Evolutionary conservation across 2,113 vertebrate genomes (phyloP).

Genomic region (Tachycineta bicolor): DNA sequence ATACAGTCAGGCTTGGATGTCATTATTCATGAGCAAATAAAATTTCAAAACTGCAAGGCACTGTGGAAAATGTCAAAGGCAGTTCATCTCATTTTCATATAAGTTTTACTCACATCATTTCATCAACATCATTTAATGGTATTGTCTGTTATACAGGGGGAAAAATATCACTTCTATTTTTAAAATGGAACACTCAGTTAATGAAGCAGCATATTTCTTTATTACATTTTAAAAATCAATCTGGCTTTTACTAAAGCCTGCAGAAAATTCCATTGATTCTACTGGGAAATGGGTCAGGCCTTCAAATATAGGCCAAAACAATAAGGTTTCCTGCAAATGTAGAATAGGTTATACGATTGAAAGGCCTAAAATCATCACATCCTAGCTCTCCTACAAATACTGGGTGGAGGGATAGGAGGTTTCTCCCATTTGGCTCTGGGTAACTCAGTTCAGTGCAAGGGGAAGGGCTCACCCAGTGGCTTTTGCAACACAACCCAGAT

Average conservation of each 20-base stretch:
- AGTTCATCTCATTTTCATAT: neutral
- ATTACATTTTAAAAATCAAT: neutral
- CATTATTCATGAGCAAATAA: conserved; percentile 30
- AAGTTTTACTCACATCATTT: neutral
- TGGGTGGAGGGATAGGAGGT: neutral
- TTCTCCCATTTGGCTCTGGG: neutral
- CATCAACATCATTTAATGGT: neutral
- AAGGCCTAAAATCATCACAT: neutral
- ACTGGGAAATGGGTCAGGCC: neutral
- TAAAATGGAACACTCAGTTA: neutral
- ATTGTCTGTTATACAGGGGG: neutral
- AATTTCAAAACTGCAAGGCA: neutral
- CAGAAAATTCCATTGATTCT: neutral
- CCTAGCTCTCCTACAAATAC: neutral
- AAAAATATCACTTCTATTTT: neutral
- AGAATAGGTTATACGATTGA: neutral
- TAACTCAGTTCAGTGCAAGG: neutral
- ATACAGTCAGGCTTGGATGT: neutral
- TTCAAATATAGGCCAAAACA: neutral
- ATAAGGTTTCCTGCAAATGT: neutral
- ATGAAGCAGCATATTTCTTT: neutral
- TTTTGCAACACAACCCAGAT: neutral
- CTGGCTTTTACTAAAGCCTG: neutral
- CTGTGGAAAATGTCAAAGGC: conserved; percentile 19
- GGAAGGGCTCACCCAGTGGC: neutral